Percentiles rank a stretch among this genome's conserved stretches.
Evolutionary conservation across 2,797 vertebrate species (phyloP).

Genomic region (Hemitrygon akajei): DNA sequence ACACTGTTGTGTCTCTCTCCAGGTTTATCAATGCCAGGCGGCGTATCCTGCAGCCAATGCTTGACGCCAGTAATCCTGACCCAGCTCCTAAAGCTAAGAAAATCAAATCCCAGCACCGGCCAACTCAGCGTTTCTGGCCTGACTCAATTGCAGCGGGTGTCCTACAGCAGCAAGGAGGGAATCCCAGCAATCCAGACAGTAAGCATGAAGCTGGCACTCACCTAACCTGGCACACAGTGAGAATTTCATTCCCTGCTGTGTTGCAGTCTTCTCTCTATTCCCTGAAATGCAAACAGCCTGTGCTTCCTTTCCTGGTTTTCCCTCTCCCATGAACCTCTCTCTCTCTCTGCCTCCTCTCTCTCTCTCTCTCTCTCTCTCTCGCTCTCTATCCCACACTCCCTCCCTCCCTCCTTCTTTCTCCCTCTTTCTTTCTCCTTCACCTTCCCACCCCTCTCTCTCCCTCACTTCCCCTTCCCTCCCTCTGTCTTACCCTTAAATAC

Average conservation of each 20-base stretch:
- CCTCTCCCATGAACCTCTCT: background rate
- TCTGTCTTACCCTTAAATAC: too few relatives aligned
- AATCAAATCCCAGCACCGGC: conserved; percentile 96
- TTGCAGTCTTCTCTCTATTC: background rate
- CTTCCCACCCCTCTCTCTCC: background rate
- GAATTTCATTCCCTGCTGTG: background rate
- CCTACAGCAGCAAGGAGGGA: conserved; percentile 78
- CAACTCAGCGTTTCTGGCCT: conserved; percentile 95
- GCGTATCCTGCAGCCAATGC: conserved; percentile 93
- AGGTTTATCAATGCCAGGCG: conserved; percentile 97
- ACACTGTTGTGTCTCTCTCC: background rate
- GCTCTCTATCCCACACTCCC: background rate
- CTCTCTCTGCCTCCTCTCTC: too few relatives aligned
- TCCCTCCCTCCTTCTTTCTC: too few relatives aligned
- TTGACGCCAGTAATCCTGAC: conserved; percentile 94
- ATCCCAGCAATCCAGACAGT: conserved; percentile 81
- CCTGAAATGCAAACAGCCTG: conserved; percentile 39
- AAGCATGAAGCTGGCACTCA: conserved; percentile 41
- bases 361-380: background rate
- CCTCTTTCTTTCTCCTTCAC: background rate
- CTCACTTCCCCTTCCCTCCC: too few relatives aligned
- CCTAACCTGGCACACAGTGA: background rate
- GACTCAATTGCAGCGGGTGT: conserved; percentile 94
- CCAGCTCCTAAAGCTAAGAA: conserved; percentile 97
- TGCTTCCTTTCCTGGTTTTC: background rate